A percentile compares a stretch with the other conserved stretches of the same genome.
Evolutionary conservation across 1,140 invertebrate genomes (phyloP).

Genomic region (Drosophila azteca): DNA sequence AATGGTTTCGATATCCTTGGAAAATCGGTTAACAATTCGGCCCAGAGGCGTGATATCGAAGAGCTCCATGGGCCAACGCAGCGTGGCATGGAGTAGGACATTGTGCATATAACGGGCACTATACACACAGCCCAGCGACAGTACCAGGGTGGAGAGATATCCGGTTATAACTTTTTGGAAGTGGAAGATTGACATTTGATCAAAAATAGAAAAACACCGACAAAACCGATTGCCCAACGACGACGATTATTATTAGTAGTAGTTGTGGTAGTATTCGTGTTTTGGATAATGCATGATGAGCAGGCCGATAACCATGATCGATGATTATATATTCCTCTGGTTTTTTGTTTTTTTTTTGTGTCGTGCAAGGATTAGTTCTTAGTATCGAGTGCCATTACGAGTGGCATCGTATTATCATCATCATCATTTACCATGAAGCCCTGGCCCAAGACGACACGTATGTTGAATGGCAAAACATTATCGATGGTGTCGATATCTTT

Average conservation of each 20-base stretch:
- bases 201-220: constrained; percentile 13
- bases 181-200: constrained; percentile 15
- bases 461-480: constrained; percentile 84
- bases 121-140: constrained; percentile 83
- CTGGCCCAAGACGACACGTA: constrained; percentile 82
- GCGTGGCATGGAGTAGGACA: constrained; percentile 86
- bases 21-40: constrained; percentile 90
- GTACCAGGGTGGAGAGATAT: constrained; percentile 69
- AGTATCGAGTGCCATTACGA: constrained; percentile 1
- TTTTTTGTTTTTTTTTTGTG: constrained; percentile 1
- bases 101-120: constrained; percentile 85
- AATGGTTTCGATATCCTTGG: constrained; percentile 89
- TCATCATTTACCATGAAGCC: constrained; percentile 78
- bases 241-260: constrained; percentile 3
- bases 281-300: constrained; percentile 15
- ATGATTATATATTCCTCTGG: constrained; percentile 1
- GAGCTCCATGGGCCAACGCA: constrained; percentile 89
- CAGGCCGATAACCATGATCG: constrained; percentile 11
- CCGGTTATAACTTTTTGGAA: constrained; percentile 73
- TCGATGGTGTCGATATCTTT: constrained; percentile 90
- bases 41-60: constrained; percentile 91
- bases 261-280: neutral
- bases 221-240: constrained; percentile 21
- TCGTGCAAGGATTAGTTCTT: constrained; percentile 22
- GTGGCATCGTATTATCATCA: neutral